These are phyloP conservation scores for Agrotis ipsilon DNA, from an alignment of 2,888 invertebrate genomes.

Conservation along the genomic window DNA sequence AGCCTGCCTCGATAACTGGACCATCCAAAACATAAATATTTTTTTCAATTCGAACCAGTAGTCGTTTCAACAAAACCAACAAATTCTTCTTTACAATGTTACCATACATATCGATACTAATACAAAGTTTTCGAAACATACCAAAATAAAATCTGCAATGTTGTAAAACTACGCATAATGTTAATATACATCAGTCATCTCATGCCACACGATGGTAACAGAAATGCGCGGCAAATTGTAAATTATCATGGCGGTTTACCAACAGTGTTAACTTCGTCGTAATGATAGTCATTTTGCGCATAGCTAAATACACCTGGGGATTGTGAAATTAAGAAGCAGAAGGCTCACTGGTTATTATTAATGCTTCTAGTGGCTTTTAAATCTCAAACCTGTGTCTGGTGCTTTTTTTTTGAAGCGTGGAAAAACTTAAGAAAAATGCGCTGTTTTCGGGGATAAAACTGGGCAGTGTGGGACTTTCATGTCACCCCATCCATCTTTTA, in stretches of 20 bases:
- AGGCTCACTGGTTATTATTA: not conserved
- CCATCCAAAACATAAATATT: too few species aligned
- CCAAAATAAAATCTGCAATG: conserved; percentile 5
- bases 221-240: conserved; percentile 55
- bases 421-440: too few species aligned
- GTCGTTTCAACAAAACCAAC: too few species aligned
- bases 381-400: too few species aligned
- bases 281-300: conserved; percentile 57
- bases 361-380: too few species aligned
- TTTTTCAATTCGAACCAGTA: too few species aligned
- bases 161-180: conserved; percentile 6
- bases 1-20: too few species aligned
- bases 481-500: too few species aligned
- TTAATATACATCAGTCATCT: conserved; percentile 17
- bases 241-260: conserved; percentile 60
- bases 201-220: conserved; percentile 18
- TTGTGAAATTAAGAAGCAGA: not conserved
- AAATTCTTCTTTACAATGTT: too few species aligned
- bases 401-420: too few species aligned
- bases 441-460: too few species aligned
- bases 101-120: not conserved
- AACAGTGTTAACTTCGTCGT: conserved; percentile 54
- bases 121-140: conserved; percentile 13
- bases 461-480: too few species aligned
- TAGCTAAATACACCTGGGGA: conserved; percentile 28